A percentile compares a stretch with the other conserved stretches of the same genome.
phyloP scores from a whole-genome alignment of 2,888 invertebrate genomes.

The Metacarcinus magister region DNA sequence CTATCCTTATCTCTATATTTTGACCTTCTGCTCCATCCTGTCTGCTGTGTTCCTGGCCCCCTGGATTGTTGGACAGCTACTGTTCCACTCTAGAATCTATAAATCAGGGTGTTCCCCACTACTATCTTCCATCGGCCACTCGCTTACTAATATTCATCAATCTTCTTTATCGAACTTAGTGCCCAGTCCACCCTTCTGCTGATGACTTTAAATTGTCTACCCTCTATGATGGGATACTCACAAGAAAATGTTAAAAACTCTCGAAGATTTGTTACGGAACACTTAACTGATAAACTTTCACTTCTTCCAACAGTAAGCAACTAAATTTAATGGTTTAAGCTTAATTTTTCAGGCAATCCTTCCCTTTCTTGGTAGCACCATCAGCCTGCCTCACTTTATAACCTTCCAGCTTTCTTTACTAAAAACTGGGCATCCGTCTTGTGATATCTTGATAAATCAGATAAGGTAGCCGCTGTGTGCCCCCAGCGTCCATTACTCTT shows the following conservation, averaged over 20 bases:
- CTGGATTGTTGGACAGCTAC: not conserved
- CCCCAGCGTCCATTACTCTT: not conserved
- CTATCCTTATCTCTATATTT: not conserved
- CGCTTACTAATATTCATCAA: not conserved
- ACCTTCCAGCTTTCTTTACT: not conserved
- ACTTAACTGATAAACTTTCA: not conserved
- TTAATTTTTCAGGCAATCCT: not conserved
- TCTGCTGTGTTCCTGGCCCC: not conserved
- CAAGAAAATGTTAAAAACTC: not conserved
- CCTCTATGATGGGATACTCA: conserved; percentile 10
- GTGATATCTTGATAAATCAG: not conserved
- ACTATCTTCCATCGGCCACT: not conserved
- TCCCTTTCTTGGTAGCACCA: too few species aligned
- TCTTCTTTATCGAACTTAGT: not conserved
- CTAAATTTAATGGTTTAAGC: not conserved
- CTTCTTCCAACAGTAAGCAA: not conserved
- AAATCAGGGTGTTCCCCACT: not conserved
- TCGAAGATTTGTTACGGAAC: not conserved
- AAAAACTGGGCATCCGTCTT: not conserved
- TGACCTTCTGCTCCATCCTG: not conserved
- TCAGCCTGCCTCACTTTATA: too few species aligned
- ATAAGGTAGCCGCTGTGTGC: not conserved
- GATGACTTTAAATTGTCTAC: not conserved
- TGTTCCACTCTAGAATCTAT: not conserved
- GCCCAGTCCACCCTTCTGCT: not conserved